A percentile compares a stretch with the other conserved stretches of the same genome.
These are phyloP conservation scores for Rhagoletis pomonella DNA, from an alignment of 1,140 invertebrate genomes.

Conservation along the genomic window DNA sequence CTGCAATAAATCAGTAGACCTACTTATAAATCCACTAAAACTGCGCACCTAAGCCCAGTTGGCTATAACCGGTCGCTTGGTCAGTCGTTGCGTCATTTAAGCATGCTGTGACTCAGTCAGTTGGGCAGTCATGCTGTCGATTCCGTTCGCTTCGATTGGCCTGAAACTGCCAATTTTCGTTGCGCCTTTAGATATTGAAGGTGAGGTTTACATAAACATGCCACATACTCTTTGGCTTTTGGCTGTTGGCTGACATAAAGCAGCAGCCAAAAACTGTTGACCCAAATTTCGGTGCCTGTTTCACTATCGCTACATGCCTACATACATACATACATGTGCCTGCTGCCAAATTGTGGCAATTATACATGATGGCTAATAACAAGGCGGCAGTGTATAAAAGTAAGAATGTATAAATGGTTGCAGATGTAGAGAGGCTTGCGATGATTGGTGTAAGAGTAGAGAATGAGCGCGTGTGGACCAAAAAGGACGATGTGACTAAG, in stretches of 20 bases:
- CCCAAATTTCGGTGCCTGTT: slow-evolving; percentile 38
- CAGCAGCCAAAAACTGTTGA: slow-evolving; percentile 26
- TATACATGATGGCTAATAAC: slow-evolving; percentile 45
- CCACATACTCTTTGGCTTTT: not conserved
- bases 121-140: not conserved
- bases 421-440: not conserved
- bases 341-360: slow-evolving; percentile 44
- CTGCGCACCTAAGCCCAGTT: not conserved
- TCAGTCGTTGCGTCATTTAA: not conserved
- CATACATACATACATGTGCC: slow-evolving; percentile 16
- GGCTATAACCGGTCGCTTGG: not conserved
- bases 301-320: not conserved
- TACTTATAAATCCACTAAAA: not conserved
- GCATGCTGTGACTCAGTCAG: not conserved
- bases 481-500: not conserved
- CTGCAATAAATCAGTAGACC: not conserved
- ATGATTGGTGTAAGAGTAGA: not conserved
- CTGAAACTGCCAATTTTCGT: slow-evolving; percentile 43
- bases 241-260: slow-evolving; percentile 14
- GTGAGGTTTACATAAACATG: not conserved
- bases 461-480: not conserved
- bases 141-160: not conserved
- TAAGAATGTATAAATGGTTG: not conserved
- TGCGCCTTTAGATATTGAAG: slow-evolving; percentile 23
- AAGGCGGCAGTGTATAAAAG: not conserved